phyloP scores from a whole-genome alignment of 2,797 vertebrate species.

The Rhyacichthys aspro region DNA sequence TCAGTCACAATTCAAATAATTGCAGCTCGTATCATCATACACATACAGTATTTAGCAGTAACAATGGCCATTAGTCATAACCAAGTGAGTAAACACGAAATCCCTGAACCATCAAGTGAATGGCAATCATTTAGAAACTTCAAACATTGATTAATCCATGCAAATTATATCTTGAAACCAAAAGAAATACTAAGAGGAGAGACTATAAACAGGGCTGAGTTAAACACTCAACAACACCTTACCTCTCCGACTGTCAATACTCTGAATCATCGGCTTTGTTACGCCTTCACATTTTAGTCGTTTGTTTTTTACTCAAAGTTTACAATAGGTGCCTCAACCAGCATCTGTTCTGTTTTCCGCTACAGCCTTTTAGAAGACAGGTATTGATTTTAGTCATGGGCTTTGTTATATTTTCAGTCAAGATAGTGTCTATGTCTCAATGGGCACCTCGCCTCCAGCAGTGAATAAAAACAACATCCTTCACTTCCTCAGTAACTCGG shows the following conservation, averaged over 20 bases:
- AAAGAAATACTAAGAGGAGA: background rate
- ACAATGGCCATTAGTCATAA: too few relatives aligned
- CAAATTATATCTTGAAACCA: too few relatives aligned
- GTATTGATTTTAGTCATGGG: conserved; percentile 64
- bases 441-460: conserved; percentile 61
- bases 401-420: conserved; percentile 60
- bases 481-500: conserved; percentile 42
- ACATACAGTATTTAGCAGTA: too few relatives aligned
- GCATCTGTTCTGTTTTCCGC: conserved; percentile 37
- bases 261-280: conserved; percentile 20
- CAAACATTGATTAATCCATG: too few relatives aligned
- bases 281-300: conserved; percentile 14
- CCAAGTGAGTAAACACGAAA: too few relatives aligned
- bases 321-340: conserved; percentile 24
- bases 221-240: conserved; percentile 28
- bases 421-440: conserved; percentile 53
- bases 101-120: too few relatives aligned
- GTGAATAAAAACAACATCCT: conserved; percentile 51
- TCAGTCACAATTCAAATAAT: too few relatives aligned
- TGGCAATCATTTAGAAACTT: too few relatives aligned
- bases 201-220: conserved; percentile 13
- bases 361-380: conserved; percentile 35
- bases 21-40: too few relatives aligned
- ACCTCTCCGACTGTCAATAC: conserved; percentile 48
- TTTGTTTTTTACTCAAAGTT: conserved; percentile 37